These are phyloP conservation scores for Orycteropus afer DNA, from an alignment of 2,113 vertebrate species.

Conservation along the genomic window DNA sequence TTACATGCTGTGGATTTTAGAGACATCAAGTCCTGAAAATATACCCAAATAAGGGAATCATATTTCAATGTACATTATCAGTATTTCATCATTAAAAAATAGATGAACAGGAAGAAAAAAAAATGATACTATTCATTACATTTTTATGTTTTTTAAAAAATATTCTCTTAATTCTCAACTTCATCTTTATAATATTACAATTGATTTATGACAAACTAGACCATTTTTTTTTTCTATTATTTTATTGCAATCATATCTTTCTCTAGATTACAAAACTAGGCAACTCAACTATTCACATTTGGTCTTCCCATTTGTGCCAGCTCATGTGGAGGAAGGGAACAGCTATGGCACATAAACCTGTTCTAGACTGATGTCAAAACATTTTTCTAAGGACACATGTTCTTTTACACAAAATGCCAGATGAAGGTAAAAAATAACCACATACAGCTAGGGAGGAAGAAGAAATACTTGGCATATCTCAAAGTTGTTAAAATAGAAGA, in stretches of 20 bases:
- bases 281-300: neutral
- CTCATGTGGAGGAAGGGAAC: neutral
- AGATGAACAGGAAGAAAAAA: neutral
- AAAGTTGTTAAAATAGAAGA: neutral
- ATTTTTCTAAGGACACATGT: neutral
- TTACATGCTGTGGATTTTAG: slow-evolving; percentile 30
- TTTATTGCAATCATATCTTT: neutral
- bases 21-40: slow-evolving; percentile 44
- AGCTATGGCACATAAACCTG: neutral
- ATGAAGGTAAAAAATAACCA: neutral
- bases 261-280: neutral
- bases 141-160: neutral
- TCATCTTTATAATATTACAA: neutral
- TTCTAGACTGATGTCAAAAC: neutral
- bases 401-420: neutral
- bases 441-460: neutral
- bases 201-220: neutral
- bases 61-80: neutral
- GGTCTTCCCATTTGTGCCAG: neutral
- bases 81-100: neutral
- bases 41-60: neutral
- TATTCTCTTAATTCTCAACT: neutral
- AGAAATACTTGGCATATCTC: neutral
- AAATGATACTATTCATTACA: neutral
- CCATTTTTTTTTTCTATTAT: neutral